Evolutionary conservation across 2,888 invertebrate genomes (phyloP).

Genomic region (Heliconius aoede): DNA sequence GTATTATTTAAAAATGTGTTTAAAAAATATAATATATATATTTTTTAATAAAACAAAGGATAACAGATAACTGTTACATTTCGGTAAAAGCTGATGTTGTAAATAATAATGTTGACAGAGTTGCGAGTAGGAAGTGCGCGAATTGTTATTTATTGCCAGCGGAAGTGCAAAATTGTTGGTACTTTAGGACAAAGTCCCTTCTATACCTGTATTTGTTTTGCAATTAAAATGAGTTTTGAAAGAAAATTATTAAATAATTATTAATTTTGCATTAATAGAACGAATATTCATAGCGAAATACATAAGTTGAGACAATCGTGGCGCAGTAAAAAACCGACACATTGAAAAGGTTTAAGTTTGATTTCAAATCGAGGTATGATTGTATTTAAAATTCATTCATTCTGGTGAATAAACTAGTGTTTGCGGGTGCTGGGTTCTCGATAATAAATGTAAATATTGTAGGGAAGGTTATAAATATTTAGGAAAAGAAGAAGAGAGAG

Average conservation of each 20-base stretch:
- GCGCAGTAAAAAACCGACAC: no score
- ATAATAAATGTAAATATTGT: no score
- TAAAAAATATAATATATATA: not conserved
- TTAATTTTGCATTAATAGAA: not conserved
- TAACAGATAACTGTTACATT: constrained; percentile 24
- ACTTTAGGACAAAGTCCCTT: constrained; percentile 44
- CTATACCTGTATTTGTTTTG: constrained; percentile 26
- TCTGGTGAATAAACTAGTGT: no score
- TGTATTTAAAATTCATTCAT: no score
- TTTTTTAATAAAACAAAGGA: constrained; percentile 10
- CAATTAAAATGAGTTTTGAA: constrained; percentile 23
- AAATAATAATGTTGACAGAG: constrained; percentile 51
- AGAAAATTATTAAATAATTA: not conserved
- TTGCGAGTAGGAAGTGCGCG: constrained; percentile 47
- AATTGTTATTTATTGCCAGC: constrained; percentile 51
- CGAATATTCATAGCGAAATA: no score
- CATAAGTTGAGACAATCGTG: no score
- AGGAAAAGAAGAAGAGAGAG: no score
- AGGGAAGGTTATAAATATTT: not conserved
- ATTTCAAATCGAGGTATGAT: no score
- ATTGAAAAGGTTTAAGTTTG: no score
- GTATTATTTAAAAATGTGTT: not conserved
- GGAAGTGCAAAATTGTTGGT: constrained; percentile 45
- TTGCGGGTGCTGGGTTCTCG: no score
- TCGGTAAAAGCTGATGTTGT: constrained; percentile 39